These are phyloP conservation scores for Xylocampa areola DNA, from an alignment of 2,888 invertebrate species.

Conservation along the genomic window DNA sequence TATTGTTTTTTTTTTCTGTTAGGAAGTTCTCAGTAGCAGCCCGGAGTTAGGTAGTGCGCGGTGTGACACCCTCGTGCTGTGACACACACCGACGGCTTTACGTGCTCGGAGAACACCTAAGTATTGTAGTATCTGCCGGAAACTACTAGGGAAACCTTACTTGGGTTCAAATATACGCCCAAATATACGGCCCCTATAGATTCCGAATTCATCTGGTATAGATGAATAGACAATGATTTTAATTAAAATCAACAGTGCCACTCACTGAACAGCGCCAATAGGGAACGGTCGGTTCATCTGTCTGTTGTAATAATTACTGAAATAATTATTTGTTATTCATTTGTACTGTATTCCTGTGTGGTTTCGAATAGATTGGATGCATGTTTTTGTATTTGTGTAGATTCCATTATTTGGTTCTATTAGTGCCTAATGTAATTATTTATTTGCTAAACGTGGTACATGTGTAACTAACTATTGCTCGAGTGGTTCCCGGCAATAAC, in stretches of 20 bases:
- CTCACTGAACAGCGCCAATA: constrained; percentile 5
- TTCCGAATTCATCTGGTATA: not conserved
- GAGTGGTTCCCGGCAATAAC: too few species aligned
- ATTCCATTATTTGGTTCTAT: too few species aligned
- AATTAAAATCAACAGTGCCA: constrained; percentile 40
- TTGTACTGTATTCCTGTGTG: constrained; percentile 27
- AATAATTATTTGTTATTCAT: constrained; percentile 35
- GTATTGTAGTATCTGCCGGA: not conserved
- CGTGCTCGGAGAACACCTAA: too few species aligned
- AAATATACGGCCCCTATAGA: too few species aligned
- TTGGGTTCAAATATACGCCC: not conserved
- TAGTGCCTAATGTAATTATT: too few species aligned
- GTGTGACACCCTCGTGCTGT: too few species aligned
- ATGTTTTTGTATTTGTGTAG: constrained; percentile 12
- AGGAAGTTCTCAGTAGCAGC: too few species aligned
- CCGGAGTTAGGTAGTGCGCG: too few species aligned
- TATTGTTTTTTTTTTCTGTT: too few species aligned
- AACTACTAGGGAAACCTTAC: not conserved
- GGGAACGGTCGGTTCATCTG: constrained; percentile 30
- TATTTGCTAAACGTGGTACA: not conserved
- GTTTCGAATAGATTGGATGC: constrained; percentile 30
- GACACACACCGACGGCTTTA: too few species aligned
- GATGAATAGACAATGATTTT: constrained; percentile 14
- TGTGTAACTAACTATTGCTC: too few species aligned
- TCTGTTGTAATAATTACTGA: constrained; percentile 35